phyloP scores from a whole-genome alignment of 2,113 vertebrate genomes.

The Gnathonemus echidnorhynchus region DNA sequence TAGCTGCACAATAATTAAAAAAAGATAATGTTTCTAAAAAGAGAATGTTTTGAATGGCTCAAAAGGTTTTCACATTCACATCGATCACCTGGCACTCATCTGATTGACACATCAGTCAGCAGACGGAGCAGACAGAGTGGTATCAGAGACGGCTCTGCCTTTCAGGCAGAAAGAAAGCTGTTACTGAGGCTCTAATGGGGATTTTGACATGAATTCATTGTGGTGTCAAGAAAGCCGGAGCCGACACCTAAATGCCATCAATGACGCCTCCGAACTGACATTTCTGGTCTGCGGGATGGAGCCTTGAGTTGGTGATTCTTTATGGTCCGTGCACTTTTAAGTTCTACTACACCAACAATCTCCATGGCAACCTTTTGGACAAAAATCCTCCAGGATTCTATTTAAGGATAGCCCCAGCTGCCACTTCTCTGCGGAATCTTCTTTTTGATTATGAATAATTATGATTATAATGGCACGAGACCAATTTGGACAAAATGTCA shows the following conservation, averaged over 20 bases:
- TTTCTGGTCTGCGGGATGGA: background rate
- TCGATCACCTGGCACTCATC: background rate
- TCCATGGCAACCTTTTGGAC: constrained; percentile 15
- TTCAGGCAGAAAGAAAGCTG: background rate
- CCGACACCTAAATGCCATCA: constrained; percentile 7
- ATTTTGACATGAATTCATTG: constrained; percentile 1
- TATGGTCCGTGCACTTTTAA: background rate
- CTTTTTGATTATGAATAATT: constrained; percentile 7
- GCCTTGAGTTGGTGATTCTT: background rate
- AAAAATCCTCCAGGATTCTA: background rate
- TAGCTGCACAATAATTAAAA: background rate
- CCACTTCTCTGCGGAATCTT: background rate
- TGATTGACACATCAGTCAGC: constrained; percentile 6
- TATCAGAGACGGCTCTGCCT: background rate
- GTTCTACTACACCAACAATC: constrained; percentile 8
- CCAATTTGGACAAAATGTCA: background rate
- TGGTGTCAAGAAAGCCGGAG: background rate
- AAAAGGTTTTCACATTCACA: background rate
- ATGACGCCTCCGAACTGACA: background rate
- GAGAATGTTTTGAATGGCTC: background rate
- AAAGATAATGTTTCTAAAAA: too few relatives aligned
- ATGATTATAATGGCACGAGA: background rate
- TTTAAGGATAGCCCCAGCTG: background rate
- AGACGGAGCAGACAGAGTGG: background rate
- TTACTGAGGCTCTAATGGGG: background rate